phyloP scores from a whole-genome alignment of 1,140 invertebrate genomes.

The Papilio glaucus region DNA sequence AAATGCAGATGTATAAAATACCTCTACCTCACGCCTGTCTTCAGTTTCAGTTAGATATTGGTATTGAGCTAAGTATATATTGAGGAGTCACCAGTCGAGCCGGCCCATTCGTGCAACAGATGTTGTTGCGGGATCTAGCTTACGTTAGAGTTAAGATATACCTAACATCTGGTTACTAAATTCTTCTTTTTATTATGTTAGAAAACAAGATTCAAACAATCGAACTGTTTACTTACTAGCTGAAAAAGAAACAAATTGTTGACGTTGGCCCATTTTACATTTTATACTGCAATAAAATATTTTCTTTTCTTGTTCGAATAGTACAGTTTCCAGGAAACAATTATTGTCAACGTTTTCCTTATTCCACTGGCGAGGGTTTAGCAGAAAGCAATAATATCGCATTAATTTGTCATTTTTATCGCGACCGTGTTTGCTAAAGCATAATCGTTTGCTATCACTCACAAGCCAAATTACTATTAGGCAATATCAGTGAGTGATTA shows the following conservation, averaged over 20 bases:
- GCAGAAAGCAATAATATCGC: constrained; percentile 47
- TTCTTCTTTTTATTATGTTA: background rate
- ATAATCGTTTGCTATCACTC: constrained; percentile 64
- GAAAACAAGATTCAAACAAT: background rate
- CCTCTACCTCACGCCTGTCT: too few relatives aligned
- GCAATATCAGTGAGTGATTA: constrained; percentile 51
- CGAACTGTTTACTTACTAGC: background rate
- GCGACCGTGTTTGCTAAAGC: constrained; percentile 55
- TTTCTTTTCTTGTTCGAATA: constrained; percentile 6
- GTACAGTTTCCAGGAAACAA: constrained; percentile 26
- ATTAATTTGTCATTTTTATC: constrained; percentile 63
- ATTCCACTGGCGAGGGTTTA: constrained; percentile 38
- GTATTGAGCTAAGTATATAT: too few relatives aligned
- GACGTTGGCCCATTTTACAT: background rate
- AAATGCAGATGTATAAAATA: too few relatives aligned
- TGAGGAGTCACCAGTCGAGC: too few relatives aligned
- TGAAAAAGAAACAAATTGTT: background rate
- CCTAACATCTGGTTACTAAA: too few relatives aligned
- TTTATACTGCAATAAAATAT: constrained; percentile 14
- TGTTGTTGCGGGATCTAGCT: too few relatives aligned
- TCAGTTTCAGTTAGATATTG: too few relatives aligned
- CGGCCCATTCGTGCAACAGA: too few relatives aligned
- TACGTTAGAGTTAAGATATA: too few relatives aligned
- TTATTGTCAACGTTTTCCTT: constrained; percentile 40
- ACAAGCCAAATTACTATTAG: constrained; percentile 74